Conservation (phyloP, 2,888 invertebrate genomes). For the Pardosa pseudoannulata region DNA sequence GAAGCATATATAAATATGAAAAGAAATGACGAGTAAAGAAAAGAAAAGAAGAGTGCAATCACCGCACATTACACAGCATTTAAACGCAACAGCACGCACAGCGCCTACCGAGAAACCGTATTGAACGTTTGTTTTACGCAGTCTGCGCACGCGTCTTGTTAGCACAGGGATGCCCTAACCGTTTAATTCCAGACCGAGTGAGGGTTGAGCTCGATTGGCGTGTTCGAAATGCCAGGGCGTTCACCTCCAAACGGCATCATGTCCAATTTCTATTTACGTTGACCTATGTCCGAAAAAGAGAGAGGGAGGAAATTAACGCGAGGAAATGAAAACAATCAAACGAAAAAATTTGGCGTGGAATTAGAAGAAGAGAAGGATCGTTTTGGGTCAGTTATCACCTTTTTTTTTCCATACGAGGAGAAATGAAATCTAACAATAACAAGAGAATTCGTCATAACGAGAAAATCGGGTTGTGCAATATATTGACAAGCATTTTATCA, state of each 20-base stretch:
- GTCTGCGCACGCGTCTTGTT: constrained; percentile 1
- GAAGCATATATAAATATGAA: no score
- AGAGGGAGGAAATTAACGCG: constrained; percentile 5
- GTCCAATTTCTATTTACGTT: not conserved
- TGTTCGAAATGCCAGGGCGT: constrained; percentile 5
- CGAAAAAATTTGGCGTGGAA: not conserved
- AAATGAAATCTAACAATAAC: no score
- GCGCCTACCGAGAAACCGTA: not conserved
- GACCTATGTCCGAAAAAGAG: constrained; percentile 23
- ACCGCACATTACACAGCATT: not conserved
- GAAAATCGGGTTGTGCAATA: no score
- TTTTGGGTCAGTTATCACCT: constrained; percentile 31
- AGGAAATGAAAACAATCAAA: constrained; percentile 2
- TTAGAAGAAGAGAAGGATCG: not conserved
- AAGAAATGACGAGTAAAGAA: no score
- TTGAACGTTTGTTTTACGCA: constrained; percentile 11
- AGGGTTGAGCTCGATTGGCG: not conserved
- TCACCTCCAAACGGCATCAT: constrained; percentile 14
- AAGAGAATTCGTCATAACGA: no score
- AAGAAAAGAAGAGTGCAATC: no score
- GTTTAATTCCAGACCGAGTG: not conserved
- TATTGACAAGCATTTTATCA: no score
- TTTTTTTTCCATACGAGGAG: no score
- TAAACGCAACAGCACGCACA: not conserved
- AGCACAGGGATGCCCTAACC: not conserved